Evolutionary conservation across 2,888 invertebrate species (phyloP), one percentile per base, ranked within the genome.

Genomic region (Tryphoninae sp.): DNA sequence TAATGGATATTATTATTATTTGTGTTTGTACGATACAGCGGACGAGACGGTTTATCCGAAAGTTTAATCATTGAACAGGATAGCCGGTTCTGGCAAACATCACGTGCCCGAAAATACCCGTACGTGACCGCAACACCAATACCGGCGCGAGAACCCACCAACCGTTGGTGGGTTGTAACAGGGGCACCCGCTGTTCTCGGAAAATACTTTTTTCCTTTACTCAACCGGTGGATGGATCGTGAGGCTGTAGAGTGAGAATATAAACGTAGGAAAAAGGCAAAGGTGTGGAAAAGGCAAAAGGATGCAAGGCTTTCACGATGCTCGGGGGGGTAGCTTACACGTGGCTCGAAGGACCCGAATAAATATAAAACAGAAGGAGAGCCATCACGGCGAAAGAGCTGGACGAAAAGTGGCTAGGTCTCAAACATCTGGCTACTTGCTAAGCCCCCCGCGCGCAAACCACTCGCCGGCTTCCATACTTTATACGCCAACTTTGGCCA

Each of bases 61-160:
- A 86, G 87, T 89, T 90, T 89, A 90, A 90, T 89, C 89, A 90
- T 89, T 86, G 84, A 86, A 83, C 86, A 85, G 88, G 86, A 86
- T 84, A 86, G 86, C 79, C 72, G 45, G 80, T 71, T 45, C 78
- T 81, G 78, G 86, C 89, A 90, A 90, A 89, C 88, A 90, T 90
- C 90, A 91, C 90, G 90, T 90, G 87, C 86, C 84, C 84, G 85
- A 87, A 89, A 90, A 90, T 88, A 89, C 88, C 87, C 86, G 88
- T 83, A 90, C 91, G 91, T 91, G 90, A 90, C 89, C 88, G 86
- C 87, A 88, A 88, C 88, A 85, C 87, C 85, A 87, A 89, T 86
- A 82, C 61, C 49, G 26, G 59, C 40, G 61, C 55, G 8, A 13
- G 61, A 64, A 74, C 40, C 40, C 53, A 6, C 33, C 64, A n/a